Evolutionary conservation across 2,888 invertebrate species (phyloP).

Genomic region (Drosophila bunnanda): DNA sequence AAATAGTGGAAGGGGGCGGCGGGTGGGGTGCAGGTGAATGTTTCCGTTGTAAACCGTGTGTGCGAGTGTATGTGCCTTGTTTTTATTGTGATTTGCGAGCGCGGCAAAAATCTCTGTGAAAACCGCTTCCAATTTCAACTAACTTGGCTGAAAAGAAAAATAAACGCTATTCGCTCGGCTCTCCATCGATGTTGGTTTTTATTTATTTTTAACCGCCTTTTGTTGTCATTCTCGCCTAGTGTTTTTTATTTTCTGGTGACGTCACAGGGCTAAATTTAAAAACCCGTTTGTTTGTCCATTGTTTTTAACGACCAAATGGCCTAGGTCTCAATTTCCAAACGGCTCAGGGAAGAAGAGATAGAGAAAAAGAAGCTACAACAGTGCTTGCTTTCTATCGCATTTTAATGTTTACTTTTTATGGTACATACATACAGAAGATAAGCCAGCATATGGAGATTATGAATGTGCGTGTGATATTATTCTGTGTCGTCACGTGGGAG

Average conservation of each 20-base stretch:
- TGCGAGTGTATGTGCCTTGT: constrained; percentile 41
- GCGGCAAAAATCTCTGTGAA: constrained; percentile 61
- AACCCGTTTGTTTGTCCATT: constrained; percentile 66
- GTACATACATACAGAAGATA: constrained; percentile 44
- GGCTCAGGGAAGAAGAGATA: constrained; percentile 20
- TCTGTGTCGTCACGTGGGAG: constrained; percentile 46
- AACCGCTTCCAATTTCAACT: constrained; percentile 50
- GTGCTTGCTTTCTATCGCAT: constrained; percentile 33
- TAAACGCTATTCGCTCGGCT: constrained; percentile 29
- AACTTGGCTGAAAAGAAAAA: constrained; percentile 54
- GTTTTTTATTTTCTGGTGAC: constrained; percentile 53
- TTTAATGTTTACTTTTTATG: constrained; percentile 59
- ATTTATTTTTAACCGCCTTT: constrained; percentile 33
- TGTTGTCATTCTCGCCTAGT: constrained; percentile 48
- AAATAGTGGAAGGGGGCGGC: constrained; percentile 29
- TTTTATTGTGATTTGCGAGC: constrained; percentile 56
- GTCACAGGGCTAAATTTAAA: constrained; percentile 65
- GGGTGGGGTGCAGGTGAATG: constrained; percentile 50
- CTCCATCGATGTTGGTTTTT: constrained; percentile 37
- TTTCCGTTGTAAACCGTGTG: constrained; percentile 49
- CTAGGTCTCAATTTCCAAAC: constrained; percentile 43
- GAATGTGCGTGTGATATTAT: constrained; percentile 18
- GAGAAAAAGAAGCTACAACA: not conserved
- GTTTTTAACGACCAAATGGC: constrained; percentile 43
- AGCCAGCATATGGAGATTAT: constrained; percentile 26